Percentiles rank a stretch among this genome's conserved stretches.
Evolutionary conservation across 2,888 invertebrate genomes (phyloP).

Genomic region (Aquatica leii): DNA sequence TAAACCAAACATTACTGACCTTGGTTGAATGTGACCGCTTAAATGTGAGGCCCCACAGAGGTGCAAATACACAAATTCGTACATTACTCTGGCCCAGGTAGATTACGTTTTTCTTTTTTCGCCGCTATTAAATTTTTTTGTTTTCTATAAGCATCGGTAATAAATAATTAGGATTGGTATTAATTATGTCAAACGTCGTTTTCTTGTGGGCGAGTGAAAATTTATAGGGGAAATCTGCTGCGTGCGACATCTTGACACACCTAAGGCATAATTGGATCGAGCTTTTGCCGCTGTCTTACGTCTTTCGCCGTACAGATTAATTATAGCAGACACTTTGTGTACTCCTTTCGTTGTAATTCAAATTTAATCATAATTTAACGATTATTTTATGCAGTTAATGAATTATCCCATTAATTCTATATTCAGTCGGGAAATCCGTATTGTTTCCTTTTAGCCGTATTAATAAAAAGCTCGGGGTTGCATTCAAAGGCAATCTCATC

Average conservation of each 20-base stretch:
- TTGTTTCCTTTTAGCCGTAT: no score
- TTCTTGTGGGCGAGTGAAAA: conserved; percentile 44
- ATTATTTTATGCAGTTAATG: conserved; percentile 48
- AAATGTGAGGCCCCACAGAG: conserved; percentile 50
- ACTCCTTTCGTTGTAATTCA: conserved; percentile 41
- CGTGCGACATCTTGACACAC: conserved; percentile 45
- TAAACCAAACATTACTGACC: conserved; percentile 55
- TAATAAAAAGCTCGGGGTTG: no score
- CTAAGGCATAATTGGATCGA: conserved; percentile 46
- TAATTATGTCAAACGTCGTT: conserved; percentile 45
- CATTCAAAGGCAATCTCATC: no score
- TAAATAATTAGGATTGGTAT: conserved; percentile 40
- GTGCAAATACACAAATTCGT: conserved; percentile 42
- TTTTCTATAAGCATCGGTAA: conserved; percentile 28
- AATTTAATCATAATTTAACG: conserved; percentile 47
- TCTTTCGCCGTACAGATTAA: conserved; percentile 43
- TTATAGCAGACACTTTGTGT: conserved; percentile 40
- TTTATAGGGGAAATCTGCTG: conserved; percentile 44
- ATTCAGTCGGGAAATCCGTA: no score
- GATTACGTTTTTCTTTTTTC: conserved; percentile 30
- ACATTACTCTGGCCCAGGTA: conserved; percentile 19
- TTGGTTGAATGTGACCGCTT: conserved; percentile 58
- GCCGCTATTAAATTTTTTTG: background rate
- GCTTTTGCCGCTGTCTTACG: conserved; percentile 41
- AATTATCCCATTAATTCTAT: conserved; percentile 36